Evolutionary conservation across 2,888 invertebrate genomes (phyloP), one percentile per base, ranked within the genome.

Genomic region (Iselma pallidipennis): DNA sequence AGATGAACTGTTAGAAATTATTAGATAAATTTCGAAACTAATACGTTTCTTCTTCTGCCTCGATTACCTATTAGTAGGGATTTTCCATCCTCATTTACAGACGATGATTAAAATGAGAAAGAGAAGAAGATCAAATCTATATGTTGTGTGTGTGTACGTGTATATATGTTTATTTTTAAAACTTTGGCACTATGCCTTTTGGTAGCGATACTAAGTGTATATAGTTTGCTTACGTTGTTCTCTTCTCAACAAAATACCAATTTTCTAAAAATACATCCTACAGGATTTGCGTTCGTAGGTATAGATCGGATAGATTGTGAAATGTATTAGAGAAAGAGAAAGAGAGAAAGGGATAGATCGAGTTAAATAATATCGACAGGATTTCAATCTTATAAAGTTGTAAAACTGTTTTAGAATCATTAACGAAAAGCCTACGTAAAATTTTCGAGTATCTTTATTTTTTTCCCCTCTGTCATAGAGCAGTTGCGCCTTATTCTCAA

Each of bases 1-100:
- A 65, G 66, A 66, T 66, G 62, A 64, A 67, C 67, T 68, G 62
- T n/a, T n/a, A n/a, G 63, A 63, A 57, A 61, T 65, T 66, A 66
- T 65, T 64, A 64, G 64, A 59, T 68, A 68, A 68, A n/a, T n/a
- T 64, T 56, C 59, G 62, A 59, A 48, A 62, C 57, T 2, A 21
- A 45, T 45, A 21, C 2, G 21, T 45, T 21, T 45, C 12, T 12
- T 2, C 37, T 19, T 19, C 16, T 45, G 10, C 10, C 45, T 10
- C 45, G 10, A 21, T 10, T 3, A 12, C 19, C 19, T 16, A 37
- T 4, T 21, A 10, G 45, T 45, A 45, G 45, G 45, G 45, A 12
- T 45, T 45, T 12, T 64, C 65, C 58, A 55, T 71, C 70, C 61
- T 69, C 65, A 66, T 67, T 67, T 63, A 61, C 42, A 49, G 31